phyloP scores from a whole-genome alignment of 1,140 invertebrate species.

The Drosophila parvula region DNA sequence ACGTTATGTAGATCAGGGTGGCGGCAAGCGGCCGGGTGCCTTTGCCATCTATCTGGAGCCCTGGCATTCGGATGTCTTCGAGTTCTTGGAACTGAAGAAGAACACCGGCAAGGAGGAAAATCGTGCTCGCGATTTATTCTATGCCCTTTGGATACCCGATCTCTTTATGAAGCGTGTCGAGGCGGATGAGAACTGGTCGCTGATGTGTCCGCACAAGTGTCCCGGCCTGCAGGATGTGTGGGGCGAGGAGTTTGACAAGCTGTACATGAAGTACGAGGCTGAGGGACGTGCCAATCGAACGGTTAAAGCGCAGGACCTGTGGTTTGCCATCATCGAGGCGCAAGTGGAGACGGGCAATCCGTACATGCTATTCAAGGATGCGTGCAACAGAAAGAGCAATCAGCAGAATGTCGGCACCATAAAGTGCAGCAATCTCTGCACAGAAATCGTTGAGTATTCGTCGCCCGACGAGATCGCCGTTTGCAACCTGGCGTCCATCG shows the following conservation, averaged over 20 bases:
- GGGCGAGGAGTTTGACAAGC: slow-evolving; percentile 96
- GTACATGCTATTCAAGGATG: slow-evolving; percentile 99
- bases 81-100: slow-evolving; percentile 97
- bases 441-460: slow-evolving; percentile 98
- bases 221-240: slow-evolving; percentile 96
- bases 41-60: slow-evolving; percentile 99
- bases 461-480: slow-evolving; percentile 97
- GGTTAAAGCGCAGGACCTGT: slow-evolving; percentile 94
- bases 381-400: slow-evolving; percentile 98
- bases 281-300: slow-evolving; percentile 91
- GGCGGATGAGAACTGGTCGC: slow-evolving; percentile 93
- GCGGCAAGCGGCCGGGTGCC: slow-evolving; percentile 99
- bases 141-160: slow-evolving; percentile 99
- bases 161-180: slow-evolving; percentile 99
- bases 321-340: slow-evolving; percentile 97
- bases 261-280: slow-evolving; percentile 95
- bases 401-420: slow-evolving; percentile 99
- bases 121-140: slow-evolving; percentile 98
- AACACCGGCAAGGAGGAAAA: slow-evolving; percentile 98
- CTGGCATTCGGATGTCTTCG: slow-evolving; percentile 99
- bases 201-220: slow-evolving; percentile 98
- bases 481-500: slow-evolving; percentile 99
- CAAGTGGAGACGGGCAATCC: slow-evolving; percentile 99
- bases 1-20: slow-evolving; percentile 98
- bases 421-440: slow-evolving; percentile 99